Conservation (phyloP, 2,888 invertebrate species). For the Eupithecia subumbrata region DNA sequence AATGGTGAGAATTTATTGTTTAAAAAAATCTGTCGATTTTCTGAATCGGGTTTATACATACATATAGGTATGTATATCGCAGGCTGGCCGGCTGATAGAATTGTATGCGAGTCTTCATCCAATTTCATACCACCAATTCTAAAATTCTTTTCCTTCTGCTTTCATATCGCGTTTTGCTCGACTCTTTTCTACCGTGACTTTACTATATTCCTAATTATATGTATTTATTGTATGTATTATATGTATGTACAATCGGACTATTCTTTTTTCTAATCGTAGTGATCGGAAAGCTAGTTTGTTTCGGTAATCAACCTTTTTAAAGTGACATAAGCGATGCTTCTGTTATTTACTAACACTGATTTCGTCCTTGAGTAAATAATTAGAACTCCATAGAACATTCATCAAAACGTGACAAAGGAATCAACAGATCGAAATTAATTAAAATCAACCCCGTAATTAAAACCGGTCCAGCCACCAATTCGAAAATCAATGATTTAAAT, state of each 20-base stretch:
- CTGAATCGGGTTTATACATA: no score
- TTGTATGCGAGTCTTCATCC: neutral
- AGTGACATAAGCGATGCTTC: no score
- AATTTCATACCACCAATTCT: neutral
- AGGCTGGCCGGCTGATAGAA: neutral
- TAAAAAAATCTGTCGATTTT: no score
- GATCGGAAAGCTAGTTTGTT: neutral
- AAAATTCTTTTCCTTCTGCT: neutral
- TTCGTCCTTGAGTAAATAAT: neutral
- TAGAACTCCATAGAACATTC: neutral
- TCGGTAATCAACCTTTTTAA: neutral
- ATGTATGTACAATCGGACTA: no score
- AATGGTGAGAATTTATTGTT: neutral
- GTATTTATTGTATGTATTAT: no score
- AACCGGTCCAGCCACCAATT: neutral
- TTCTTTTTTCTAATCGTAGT: neutral
- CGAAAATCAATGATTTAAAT: slow-evolving; percentile 24
- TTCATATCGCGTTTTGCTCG: neutral
- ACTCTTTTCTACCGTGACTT: neutral
- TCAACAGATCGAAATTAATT: slow-evolving; percentile 1
- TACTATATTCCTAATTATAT: neutral
- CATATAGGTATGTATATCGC: neutral
- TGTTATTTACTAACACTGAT: neutral
- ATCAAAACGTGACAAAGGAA: neutral
- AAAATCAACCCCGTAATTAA: neutral